Base-by-base conservation (phyloP, 2,113 vertebrate species). In the Poecilia latipinna region DNA sequence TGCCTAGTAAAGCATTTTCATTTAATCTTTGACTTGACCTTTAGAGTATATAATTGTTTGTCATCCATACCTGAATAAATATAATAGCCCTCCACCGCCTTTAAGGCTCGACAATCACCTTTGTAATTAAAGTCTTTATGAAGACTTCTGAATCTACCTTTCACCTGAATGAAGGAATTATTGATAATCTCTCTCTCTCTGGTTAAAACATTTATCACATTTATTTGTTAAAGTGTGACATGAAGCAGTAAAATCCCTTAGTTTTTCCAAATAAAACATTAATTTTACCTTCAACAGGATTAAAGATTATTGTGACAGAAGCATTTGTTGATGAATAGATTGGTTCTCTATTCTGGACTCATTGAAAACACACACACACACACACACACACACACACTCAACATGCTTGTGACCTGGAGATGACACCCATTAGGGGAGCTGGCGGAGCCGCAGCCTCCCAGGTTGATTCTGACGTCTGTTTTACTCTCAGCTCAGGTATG, bases 401-500 rank as follows among this genome's bases (percentile, higher is more conserved):
- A 79, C 75, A 73, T 78, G 68, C 42, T 69, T 77, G 63, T 82
- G 80, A 77, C 86, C 86, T 4, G 65, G 28, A 32, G 44, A 70
- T 81, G 75, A 82, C 84, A 75, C 79, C 78, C 86, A 90, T 77
- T 85, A 82, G 19, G 68, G 68, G 48, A 78, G 35, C 80, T 48
- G 64, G 82, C 67, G 28, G 35, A 32, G 69, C 24, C 7, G 60
- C 85, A 73, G 33, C 74, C 76, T 72, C 67, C 17, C 71, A 63
- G 65, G 75, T 79, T 82, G 81, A 80, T 82, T 69, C 75, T 35
- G 28, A 72, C 61, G 61, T 84, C 85, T 77, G 80, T 86, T 85
- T 70, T 77, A 12, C 83, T 88, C 81, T 85, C 67, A 80, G 83
- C 82, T 76, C 81, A 79, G 82, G 84, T 89, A 89, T 85, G 85